Conservation (phyloP, 2,113 vertebrate genomes). For the Lepus americanus region DNA sequence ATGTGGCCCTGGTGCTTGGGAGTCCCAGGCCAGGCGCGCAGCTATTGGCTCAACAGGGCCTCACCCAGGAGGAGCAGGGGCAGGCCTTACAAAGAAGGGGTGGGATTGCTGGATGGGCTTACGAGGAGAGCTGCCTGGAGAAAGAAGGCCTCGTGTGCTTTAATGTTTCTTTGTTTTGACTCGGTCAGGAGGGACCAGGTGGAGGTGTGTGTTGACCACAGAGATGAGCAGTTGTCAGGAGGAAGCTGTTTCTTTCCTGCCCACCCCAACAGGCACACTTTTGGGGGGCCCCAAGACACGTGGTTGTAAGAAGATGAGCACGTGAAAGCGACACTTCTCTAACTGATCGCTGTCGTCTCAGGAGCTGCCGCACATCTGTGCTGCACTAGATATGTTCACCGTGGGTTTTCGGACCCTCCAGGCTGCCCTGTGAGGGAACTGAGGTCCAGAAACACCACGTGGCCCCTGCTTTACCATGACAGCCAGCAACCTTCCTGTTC, state of each 20-base stretch:
- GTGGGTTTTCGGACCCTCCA: not conserved
- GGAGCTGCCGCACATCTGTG: too few species aligned
- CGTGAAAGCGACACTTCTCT: not conserved
- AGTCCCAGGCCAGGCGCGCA: too few species aligned
- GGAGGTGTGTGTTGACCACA: too few species aligned
- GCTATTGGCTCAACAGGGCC: not conserved
- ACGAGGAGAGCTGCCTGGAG: too few species aligned
- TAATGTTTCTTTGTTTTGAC: too few species aligned
- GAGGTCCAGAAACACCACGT: not conserved
- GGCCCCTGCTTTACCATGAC: not conserved
- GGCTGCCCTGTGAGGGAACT: not conserved
- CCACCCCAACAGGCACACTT: not conserved
- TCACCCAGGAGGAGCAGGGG: too few species aligned
- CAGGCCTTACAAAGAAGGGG: too few species aligned
- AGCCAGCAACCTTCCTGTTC: not conserved
- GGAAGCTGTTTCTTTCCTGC: too few species aligned
- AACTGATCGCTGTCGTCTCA: not conserved
- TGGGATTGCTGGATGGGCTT: too few species aligned
- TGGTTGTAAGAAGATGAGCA: not conserved
- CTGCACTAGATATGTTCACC: too few species aligned
- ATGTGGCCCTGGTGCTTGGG: not conserved
- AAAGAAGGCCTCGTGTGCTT: too few species aligned
- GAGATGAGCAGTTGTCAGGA: not conserved
- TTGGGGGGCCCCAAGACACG: not conserved
- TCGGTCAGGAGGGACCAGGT: too few species aligned